Evolutionary conservation across 1,140 invertebrate genomes (phyloP).

Genomic region (Neelides sp.): DNA sequence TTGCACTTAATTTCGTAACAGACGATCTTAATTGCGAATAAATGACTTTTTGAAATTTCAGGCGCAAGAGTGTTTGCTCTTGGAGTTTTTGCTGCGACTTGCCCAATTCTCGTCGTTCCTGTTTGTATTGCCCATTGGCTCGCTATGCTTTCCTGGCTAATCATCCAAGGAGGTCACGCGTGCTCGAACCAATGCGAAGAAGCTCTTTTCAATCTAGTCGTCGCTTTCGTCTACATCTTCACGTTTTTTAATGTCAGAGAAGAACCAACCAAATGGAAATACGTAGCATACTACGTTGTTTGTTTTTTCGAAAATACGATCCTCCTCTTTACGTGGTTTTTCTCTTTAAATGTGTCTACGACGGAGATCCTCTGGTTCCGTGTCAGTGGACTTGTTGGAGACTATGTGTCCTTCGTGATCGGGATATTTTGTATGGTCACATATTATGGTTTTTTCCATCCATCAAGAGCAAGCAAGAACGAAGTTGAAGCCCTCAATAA

Average conservation of each 20-base stretch:
- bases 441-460: slow-evolving; percentile 42
- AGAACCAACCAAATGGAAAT: slow-evolving; percentile 39
- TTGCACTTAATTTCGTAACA: no score
- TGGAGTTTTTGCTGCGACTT: slow-evolving; percentile 26
- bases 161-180: slow-evolving; percentile 26
- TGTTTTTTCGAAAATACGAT: slow-evolving; percentile 41
- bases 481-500: not conserved
- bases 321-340: slow-evolving; percentile 40
- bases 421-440: slow-evolving; percentile 39
- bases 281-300: slow-evolving; percentile 39
- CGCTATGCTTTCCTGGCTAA: slow-evolving; percentile 26
- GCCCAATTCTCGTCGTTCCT: slow-evolving; percentile 24
- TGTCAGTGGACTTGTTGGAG: slow-evolving; percentile 17
- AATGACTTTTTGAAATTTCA: no score
- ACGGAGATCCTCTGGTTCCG: slow-evolving; percentile 27
- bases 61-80: slow-evolving; percentile 29
- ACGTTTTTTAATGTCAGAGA: slow-evolving; percentile 40
- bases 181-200: slow-evolving; percentile 40
- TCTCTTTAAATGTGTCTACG: slow-evolving; percentile 21
- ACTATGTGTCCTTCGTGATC: slow-evolving; percentile 36
- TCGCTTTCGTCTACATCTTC: slow-evolving; percentile 39
- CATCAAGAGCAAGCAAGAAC: slow-evolving; percentile 25
- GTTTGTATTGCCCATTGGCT: slow-evolving; percentile 26
- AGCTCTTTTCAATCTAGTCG: slow-evolving; percentile 36
- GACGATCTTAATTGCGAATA: no score